Base-by-base conservation (phyloP, 2,113 vertebrate genomes). In the Neolamprologus variostigma region DNA sequence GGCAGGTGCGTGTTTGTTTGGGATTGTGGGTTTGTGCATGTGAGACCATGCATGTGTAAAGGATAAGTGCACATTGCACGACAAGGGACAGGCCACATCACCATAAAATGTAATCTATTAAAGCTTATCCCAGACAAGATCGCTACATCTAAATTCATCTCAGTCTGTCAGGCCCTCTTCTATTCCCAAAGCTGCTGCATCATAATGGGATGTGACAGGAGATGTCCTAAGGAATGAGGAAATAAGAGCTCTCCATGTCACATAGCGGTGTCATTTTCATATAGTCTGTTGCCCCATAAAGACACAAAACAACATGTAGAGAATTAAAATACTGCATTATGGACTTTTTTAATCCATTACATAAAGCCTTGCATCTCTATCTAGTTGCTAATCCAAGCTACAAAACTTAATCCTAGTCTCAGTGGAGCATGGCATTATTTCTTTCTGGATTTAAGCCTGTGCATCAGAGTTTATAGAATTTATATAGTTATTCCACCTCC, bases 81-180 rank as follows among this genome's bases (percentile, higher is more conserved):
- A 91, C 89, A 92, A 78, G 91, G 91, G 90, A 93, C 87, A 85
- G 85, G 88, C 85, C 50, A 55, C 92, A 92, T 94, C 90, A 89
- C 92, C 91, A 91, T 93, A 86, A 95, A 94, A 93, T 94, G 90
- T 92, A 95, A 95, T 95, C 92, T 96, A 94, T 95, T 95, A 95
- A 95, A 94, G 90, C 87, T 93, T 86, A 93, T 89, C 89, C 90
- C 86, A 76, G 91, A 93, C 92, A 87, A 89, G 89, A 93, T 93
- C 86, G 51, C 91, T 91, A 90, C 89, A 93, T 94, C 92, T 95
- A 91, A 95, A 95, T 92, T 94, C 94, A 94, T 93, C 90, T 92
- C 88, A 84, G 88, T 86, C 92, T 86, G 90, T 94, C 93, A 88
- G 92, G 82, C 42, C 80, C 81, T 26, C 73, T 91, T 89, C 90